Conservation (phyloP, 2,113 vertebrate species). For the Microcebus lehilahytsara region DNA sequence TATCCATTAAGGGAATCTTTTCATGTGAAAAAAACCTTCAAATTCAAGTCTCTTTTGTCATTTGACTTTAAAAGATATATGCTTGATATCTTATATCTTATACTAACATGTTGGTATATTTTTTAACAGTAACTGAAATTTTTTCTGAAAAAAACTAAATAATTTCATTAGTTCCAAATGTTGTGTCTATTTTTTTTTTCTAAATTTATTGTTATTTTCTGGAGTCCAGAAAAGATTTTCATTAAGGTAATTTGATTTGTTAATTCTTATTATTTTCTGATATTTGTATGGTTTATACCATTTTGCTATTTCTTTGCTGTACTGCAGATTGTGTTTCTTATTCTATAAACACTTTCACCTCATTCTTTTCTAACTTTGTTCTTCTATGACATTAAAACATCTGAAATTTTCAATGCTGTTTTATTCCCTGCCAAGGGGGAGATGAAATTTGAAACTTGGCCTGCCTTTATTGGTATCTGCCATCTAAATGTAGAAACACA, state of each 20-base stretch:
- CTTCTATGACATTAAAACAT: background rate
- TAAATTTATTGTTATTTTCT: background rate
- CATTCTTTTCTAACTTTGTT: background rate
- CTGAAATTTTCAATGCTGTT: background rate
- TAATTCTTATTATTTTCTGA: background rate
- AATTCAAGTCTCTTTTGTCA: background rate
- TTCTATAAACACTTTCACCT: background rate
- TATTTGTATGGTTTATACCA: background rate
- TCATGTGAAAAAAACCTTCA: background rate
- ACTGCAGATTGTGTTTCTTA: background rate
- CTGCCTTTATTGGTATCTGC: background rate
- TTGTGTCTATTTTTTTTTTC: background rate
- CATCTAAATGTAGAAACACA: background rate
- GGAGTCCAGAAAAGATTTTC: background rate
- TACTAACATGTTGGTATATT: background rate
- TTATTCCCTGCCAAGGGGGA: background rate
- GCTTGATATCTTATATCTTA: background rate
- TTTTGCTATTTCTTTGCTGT: background rate
- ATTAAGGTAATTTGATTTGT: background rate
- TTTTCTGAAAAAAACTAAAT: background rate
- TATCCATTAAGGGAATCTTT: background rate
- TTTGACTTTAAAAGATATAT: background rate
- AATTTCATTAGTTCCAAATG: background rate
- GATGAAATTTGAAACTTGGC: background rate
- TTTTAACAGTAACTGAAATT: background rate